phyloP scores from a whole-genome alignment of 2,113 vertebrate species.

The Odocoileus hemionus region DNA sequence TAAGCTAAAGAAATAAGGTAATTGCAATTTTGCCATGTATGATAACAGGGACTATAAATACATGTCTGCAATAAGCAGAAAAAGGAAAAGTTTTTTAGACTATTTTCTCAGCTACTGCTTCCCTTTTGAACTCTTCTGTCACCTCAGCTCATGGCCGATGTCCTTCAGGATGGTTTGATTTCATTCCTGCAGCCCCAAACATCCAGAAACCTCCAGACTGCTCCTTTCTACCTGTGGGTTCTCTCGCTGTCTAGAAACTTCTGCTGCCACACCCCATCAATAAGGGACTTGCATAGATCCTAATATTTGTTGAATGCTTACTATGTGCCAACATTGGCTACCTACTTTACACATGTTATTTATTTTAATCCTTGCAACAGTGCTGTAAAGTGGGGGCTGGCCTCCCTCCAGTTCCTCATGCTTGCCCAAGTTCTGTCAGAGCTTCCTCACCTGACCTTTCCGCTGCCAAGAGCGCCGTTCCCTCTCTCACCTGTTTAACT shows the following conservation, averaged over 20 bases:
- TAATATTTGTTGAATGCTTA: neutral
- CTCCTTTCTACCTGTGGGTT: neutral
- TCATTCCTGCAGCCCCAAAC: neutral
- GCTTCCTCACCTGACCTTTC: neutral
- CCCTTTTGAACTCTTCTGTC: neutral
- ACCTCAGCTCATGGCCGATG: neutral
- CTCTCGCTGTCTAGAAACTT: neutral
- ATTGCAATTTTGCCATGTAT: neutral
- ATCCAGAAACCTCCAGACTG: neutral
- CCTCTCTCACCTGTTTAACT: neutral
- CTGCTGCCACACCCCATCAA: neutral
- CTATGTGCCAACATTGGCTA: neutral
- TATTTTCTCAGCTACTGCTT: neutral
- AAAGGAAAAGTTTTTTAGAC: neutral
- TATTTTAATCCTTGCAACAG: neutral
- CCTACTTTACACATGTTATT: neutral
- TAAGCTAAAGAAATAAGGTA: conserved; percentile 12
- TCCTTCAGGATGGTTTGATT: neutral
- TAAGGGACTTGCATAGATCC: neutral
- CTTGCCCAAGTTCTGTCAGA: neutral
- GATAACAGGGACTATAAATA: neutral
- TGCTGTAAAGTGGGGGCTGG: neutral
- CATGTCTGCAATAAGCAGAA: neutral
- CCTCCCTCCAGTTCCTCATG: neutral
- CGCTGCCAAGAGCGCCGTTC: neutral